Base-by-base conservation (phyloP, 1,140 invertebrate species). In the Drosophila neocordata region DNA sequence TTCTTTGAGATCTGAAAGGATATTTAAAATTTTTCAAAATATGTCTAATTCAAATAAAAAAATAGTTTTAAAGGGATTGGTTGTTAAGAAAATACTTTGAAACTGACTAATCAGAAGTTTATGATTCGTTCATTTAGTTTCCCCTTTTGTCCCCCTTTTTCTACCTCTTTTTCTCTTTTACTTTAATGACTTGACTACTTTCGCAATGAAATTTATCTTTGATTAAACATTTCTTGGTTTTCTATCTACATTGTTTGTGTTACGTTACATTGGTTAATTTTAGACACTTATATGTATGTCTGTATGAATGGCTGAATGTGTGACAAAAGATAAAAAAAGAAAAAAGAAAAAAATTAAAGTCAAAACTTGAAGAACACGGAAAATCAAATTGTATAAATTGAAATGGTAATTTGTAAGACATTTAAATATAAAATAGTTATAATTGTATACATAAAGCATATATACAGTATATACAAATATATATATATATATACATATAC, bases 371-470 rank as follows among this genome's bases (percentile, higher is more conserved):
- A 44, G 1, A 35, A 35, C 34, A 35, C 34, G 34, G 31, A 52
- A 75, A 77, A 84, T 77, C 81, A 84, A 79, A 83, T 73, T 48
- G 65, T 79, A 55, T 72, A 79, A 75, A 63, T 74, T 79, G 60
- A 74, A 48, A 48, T 20, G 15, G 15, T 69, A 53, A 53, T 65
- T 35, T 62, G 35, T 53, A 78, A 78, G 57, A 15, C 41, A 61
- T 13, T 44, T 8, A 48, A 8, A 48, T 20, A 15, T 48, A 48
- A 48, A 48, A n/a, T n/a, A n/a, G n/a, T n/a, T n/a, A n/a, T n/a
- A n/a, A n/a, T n/a, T 48, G 41, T 48, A 48, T 48, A 48, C 41
- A 48, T 18, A 44, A 44, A 44, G n/a, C 15, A 57, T 31, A 20
- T 31, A 20, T 60, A 59, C 55, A 56, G 38, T 52, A 61, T 55